Percentiles rank a stretch among this genome's conserved stretches.
Conservation (phyloP, 2,113 vertebrate species). For the Tringa solitaria region DNA sequence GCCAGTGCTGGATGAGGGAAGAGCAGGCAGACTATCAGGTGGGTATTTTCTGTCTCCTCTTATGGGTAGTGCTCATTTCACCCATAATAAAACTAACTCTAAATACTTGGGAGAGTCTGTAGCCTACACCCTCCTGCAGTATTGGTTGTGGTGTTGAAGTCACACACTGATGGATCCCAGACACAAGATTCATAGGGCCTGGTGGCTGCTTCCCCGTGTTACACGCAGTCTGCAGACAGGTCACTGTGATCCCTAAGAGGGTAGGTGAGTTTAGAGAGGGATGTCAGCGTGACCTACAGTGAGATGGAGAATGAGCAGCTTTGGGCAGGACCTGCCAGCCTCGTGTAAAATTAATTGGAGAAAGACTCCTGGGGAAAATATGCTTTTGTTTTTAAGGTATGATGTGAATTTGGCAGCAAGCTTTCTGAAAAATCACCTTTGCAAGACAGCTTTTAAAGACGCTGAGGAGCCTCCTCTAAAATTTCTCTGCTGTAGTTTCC, state of each 20-base stretch:
- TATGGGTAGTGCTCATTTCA: not conserved
- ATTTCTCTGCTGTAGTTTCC: not conserved
- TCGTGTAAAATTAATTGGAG: not conserved
- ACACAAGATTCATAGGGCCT: accelerated
- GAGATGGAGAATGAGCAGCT: not conserved
- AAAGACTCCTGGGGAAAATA: not conserved
- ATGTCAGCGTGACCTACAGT: not conserved
- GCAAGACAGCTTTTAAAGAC: not conserved
- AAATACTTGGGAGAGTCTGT: not conserved
- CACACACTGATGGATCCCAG: not conserved
- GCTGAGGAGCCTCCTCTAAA: not conserved
- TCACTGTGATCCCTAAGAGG: accelerated
- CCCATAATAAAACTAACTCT: not conserved
- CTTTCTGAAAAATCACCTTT: not conserved
- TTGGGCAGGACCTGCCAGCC: not conserved
- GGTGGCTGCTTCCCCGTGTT: not conserved
- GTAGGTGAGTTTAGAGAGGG: not conserved
- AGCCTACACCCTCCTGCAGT: not conserved
- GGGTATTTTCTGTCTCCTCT: not conserved
- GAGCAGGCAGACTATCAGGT: not conserved
- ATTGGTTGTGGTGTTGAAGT: not conserved
- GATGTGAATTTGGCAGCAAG: not conserved
- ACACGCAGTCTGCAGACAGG: not conserved
- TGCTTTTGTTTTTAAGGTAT: not conserved
- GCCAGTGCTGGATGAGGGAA: accelerated